Base-by-base conservation (phyloP, 1,140 invertebrate species). In the Drosophila paulistorum region DNA sequence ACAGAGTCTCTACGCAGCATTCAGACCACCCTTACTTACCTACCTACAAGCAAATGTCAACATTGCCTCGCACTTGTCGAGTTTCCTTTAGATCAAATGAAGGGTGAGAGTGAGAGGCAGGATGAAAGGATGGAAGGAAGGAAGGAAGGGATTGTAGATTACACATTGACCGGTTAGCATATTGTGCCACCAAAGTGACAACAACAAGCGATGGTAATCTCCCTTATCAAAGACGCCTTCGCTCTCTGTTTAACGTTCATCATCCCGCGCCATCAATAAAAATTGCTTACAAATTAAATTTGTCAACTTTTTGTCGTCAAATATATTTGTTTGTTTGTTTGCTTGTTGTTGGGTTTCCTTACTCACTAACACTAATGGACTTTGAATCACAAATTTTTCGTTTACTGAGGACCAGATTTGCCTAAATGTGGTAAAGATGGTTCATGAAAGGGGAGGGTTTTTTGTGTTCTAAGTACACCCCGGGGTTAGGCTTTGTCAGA, bases 271-370 rank as follows among this genome's bases (percentile, higher is more conserved):
- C 65, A 77, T 77, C 80, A 71, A 83, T 79, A 55, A 82, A 51
- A 86, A 84, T 77, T 81, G 74, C 65, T 79, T 64, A 90, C 84
- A 89, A 89, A 89, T 90, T 90, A 84, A 89, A 89, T 89, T 59
- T 89, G 85, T 89, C 84, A 89, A 89, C 84, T 89, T 81, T 79
- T 78, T 65, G 45, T 51, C 14, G 45, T 17, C 45, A 48, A 48
- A 48, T 48, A 45, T 62, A 51, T 62, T 58, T 60, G 48, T 39
- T 37, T 42, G 39, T 39, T 20, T 68, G 26, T 26, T 78, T 81
- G 71, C 71, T 80, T 80, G 77, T 71, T 77, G 45, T 79, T 71
- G 72, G 77, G 70, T 71, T 77, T 81, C 71, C 66, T 61, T 48
- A 64, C 45, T 51, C 9, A 20, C 14, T 45, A 65, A 87, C 79